Evolutionary conservation across 2,797 vertebrate species (phyloP).

Genomic region (Anniella stebbinsi): DNA sequence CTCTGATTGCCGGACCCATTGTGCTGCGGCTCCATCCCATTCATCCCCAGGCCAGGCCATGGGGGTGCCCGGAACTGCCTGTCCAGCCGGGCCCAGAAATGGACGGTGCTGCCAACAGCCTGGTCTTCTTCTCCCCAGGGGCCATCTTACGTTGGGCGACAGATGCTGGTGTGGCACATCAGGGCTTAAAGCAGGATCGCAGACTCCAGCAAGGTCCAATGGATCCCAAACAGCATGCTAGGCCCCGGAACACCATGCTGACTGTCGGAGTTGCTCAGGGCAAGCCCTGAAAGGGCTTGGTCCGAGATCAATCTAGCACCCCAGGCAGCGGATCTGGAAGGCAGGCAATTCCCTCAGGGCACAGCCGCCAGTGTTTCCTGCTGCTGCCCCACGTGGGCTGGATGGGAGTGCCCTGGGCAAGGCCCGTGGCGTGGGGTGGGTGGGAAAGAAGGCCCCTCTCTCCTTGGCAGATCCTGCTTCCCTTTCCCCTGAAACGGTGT

Average conservation of each 20-base stretch:
- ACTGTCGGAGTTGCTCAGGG: background rate
- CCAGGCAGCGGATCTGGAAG: background rate
- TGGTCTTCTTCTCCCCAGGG: background rate
- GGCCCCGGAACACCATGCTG: background rate
- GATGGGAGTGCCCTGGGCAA: background rate
- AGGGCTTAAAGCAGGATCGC: background rate
- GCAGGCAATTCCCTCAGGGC: background rate
- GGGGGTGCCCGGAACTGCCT: background rate
- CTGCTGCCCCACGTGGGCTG: background rate
- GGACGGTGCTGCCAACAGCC: background rate
- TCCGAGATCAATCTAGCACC: background rate
- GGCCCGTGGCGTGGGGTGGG: background rate
- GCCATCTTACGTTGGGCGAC: background rate
- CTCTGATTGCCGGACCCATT: conserved; percentile 60
- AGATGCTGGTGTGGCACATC: background rate
- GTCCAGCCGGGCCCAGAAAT: background rate
- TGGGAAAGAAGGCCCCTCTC: background rate
- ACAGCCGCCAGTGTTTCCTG: background rate
- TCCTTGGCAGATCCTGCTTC: background rate
- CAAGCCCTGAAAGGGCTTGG: background rate
- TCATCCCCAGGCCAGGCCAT: conserved; percentile 41
- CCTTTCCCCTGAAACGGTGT: conserved; percentile 1
- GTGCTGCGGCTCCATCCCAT: conserved; percentile 72
- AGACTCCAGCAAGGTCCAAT: background rate
- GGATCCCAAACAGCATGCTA: background rate